Evolutionary conservation across 2,113 vertebrate genomes (phyloP).

Genomic region (Empidonax traillii): DNA sequence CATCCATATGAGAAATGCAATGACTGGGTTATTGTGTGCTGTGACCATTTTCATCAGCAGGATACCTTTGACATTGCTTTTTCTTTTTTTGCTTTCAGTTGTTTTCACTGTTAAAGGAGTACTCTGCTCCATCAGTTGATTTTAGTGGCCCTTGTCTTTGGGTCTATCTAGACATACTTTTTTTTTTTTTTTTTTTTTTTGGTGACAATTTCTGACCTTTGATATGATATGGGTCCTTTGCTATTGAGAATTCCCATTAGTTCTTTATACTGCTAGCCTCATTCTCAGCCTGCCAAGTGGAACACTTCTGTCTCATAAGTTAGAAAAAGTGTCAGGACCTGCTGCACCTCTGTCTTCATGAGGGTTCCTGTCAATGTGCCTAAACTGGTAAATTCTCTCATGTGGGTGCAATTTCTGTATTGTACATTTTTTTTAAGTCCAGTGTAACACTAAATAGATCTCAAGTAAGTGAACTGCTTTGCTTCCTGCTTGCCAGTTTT

Average conservation of each 20-base stretch:
- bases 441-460: neutral
- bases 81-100: neutral
- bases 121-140: neutral
- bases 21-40: neutral
- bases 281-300: neutral
- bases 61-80: neutral
- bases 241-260: neutral
- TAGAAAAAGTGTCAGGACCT: neutral
- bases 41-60: neutral
- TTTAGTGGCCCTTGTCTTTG: neutral
- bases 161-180: neutral
- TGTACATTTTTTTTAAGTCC: neutral
- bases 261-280: neutral
- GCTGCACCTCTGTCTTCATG: neutral
- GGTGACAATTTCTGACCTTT: neutral
- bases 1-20: rapidly evolving
- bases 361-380: neutral
- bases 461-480: neutral
- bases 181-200: neutral
- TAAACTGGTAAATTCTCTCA: neutral
- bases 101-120: neutral
- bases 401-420: neutral
- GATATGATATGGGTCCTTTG: neutral
- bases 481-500: neutral
- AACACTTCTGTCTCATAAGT: neutral